Percentiles rank a stretch among this genome's conserved stretches.
Evolutionary conservation across 1,140 invertebrate species (phyloP).

Genomic region (Acromyrmex echinatior): DNA sequence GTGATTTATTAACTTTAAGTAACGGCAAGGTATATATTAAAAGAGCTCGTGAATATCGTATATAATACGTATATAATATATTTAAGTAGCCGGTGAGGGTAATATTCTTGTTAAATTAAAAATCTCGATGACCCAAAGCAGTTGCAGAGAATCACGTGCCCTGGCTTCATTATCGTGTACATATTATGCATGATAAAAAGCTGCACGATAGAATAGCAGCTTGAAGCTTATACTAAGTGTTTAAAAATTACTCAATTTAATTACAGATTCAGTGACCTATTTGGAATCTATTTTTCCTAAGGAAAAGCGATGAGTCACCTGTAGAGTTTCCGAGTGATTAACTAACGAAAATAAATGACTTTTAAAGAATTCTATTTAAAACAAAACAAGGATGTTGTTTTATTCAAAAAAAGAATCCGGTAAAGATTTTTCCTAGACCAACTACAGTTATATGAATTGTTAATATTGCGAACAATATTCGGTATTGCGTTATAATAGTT

Average conservation of each 20-base stretch:
- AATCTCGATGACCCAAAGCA: slow-evolving; percentile 13
- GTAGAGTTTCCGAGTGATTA: not conserved
- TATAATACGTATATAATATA: slow-evolving; percentile 4
- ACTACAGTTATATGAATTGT: not conserved
- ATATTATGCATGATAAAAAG: slow-evolving; percentile 18
- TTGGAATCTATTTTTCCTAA: not conserved
- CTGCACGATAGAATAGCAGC: not conserved
- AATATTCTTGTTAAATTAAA: slow-evolving; percentile 46
- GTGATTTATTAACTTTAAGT: slow-evolving; percentile 16
- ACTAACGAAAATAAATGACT: slow-evolving; percentile 8
- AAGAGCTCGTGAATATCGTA: not conserved
- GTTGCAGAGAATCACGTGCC: slow-evolving; percentile 1
- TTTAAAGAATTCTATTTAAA: slow-evolving; percentile 2
- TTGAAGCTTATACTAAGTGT: not conserved
- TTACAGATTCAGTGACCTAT: slow-evolving; percentile 6
- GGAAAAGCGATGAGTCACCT: not conserved
- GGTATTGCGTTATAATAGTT: not conserved
- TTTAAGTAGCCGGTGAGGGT: not conserved
- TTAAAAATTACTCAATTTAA: not conserved
- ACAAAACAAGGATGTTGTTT: not conserved
- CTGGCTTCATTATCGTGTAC: not conserved
- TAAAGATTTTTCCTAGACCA: not conserved
- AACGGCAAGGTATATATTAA: slow-evolving; percentile 15
- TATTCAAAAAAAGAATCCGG: not conserved
- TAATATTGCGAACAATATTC: not conserved